Base-by-base conservation (phyloP, 2,888 invertebrate species). In the Tanytarsus gracilentus region DNA sequence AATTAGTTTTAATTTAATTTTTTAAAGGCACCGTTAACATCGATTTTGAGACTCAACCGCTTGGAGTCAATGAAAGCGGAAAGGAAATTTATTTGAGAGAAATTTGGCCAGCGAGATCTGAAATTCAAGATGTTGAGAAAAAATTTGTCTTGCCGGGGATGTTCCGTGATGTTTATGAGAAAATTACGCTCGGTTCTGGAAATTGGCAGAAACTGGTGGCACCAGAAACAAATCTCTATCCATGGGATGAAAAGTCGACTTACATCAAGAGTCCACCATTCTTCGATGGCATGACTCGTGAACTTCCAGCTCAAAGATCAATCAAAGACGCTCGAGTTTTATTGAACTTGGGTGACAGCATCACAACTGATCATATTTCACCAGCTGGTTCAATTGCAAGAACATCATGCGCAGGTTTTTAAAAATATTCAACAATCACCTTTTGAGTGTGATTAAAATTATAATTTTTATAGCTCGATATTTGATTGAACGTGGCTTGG, bases 281-380 rank as follows among this genome's bases (percentile, higher is more conserved):
- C 79, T 98, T 98, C 72, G 87, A 91, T 44, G 79, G 78, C 40
- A 89, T 95, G 85, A 78, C 80, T 4, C 66, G 66, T 1, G 65
- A 69, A 7, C 65, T 90, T 40, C 84, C 87, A 0, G 67, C 74
- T 1, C 71, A 78, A 1, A 72, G 77, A 62, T 74, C 81, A 8
- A 82, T 97, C 25, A 72, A 75, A 25, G 78, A 83, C 63, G 96
- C 96, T 0, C 79, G 86, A 44, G 92, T 88, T 36, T 76, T 99
- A 23, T 77, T 98, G 0, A 83, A 88, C 67, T 78, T 99, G 63
- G 94, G 94, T 0, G 98, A 99, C 74, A 97, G 95, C 0, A 96
- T 99, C 6, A 99, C 98, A 26, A 98, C 98, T 0, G 98, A 99
- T 77, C 98, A 98, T 74, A 99, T 99, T 64, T 96, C 96, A 2